Percentiles rank a stretch among this genome's conserved stretches.
phyloP scores from a whole-genome alignment of 2,113 vertebrate genomes.

The Peromyscus californicus region DNA sequence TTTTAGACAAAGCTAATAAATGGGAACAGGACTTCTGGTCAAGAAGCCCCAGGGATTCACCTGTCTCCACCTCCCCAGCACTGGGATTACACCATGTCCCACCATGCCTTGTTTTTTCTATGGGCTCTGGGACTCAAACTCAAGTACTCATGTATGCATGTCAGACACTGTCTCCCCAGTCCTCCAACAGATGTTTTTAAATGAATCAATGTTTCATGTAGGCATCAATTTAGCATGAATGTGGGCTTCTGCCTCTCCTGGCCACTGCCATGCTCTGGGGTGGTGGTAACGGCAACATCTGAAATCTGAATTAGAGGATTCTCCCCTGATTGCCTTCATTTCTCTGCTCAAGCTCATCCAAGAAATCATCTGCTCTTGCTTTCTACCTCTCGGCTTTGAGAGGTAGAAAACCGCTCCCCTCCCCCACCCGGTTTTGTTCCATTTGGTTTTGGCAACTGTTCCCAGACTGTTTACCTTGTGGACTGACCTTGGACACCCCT shows the following conservation, averaged over 20 bases:
- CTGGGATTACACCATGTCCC: not conserved
- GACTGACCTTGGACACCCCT: conserved; percentile 70
- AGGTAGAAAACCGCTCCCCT: too few relatives aligned
- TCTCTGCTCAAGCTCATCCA: not conserved
- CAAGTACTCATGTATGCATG: not conserved
- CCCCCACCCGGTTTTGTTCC: conserved; percentile 65
- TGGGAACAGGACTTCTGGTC: too few relatives aligned
- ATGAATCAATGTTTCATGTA: conserved; percentile 9
- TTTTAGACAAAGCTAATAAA: not conserved
- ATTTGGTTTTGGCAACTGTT: conserved; percentile 73
- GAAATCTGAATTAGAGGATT: not conserved
- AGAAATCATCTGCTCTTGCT: conserved; percentile 53
- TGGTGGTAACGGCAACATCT: not conserved
- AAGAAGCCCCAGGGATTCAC: not conserved
- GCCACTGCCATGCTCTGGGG: not conserved
- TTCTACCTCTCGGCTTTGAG: conserved; percentile 48
- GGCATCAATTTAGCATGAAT: not conserved
- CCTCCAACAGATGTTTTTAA: not conserved
- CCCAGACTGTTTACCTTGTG: conserved; percentile 67
- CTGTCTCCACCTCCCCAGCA: not conserved
- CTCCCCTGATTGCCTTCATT: not conserved
- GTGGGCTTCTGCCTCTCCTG: not conserved
- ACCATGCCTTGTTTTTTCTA: not conserved
- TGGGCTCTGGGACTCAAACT: too few relatives aligned
- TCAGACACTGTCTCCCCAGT: not conserved